Evolutionary conservation across 2,888 invertebrate species (phyloP), one percentile per base, ranked within the genome.

Genomic region (Nemapogon koenigi): DNA sequence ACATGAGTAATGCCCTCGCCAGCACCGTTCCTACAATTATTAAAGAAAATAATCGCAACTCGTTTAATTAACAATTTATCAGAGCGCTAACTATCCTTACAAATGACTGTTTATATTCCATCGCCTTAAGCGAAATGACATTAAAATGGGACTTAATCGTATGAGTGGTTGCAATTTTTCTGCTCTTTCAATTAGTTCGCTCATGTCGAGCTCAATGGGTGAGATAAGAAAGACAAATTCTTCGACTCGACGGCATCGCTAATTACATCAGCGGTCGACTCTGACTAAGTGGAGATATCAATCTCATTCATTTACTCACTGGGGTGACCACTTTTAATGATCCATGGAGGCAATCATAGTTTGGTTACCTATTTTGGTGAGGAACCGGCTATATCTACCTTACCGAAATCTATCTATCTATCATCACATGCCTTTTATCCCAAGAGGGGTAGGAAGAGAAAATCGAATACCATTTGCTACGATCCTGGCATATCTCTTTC

Each of bases 221-320:
- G 6, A 22, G 40, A 36, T 39, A 39, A 39, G 39, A 39, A 38
- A 43, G 39, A 43, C 48, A 43, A 45, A 44, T 47, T 55, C 48
- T 47, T 46, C 43, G 46, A 47, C 51, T 49, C 52, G 49, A 48
- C 41, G 26, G 53, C 49, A 52, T 59, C 56, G 52, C 58, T 69
- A 69, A 69, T 66, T 69, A 59, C 55, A 59, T 64, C 65, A 64
- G 59, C 65, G 64, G 66, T 60, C 64, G 64, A 63, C 56, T 63
- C 39, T 49, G 40, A 51, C 52, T 62, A 62, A 66, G 59, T 62
- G 59, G 50, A 44, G 62, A 65, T 66, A 69, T 67, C 54, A 64
- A 68, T 69, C 68, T 63, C 52, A 4, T 29, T 29, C 14, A 13
- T 26, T 26, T 26, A 11, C 26, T 26, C 13, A 7, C n/a, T n/a